phyloP scores from a whole-genome alignment of 2,888 invertebrate species.

The Syrphus vitripennis region DNA sequence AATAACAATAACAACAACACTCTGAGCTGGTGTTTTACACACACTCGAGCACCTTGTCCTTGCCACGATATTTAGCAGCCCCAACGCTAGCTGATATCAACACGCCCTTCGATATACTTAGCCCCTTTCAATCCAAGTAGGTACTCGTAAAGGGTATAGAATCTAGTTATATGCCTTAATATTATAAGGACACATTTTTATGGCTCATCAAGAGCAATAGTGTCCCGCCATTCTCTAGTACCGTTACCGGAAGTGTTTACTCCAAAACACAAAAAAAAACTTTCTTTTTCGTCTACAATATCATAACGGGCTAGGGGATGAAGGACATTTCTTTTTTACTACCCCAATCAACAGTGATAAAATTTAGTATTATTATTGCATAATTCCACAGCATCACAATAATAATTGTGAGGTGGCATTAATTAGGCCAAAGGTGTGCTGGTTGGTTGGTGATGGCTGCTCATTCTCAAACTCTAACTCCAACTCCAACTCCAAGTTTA shows the following conservation, averaged over 20 bases:
- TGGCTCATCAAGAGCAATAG: constrained; percentile 27
- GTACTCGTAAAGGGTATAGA: background rate
- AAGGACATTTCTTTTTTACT: constrained; percentile 39
- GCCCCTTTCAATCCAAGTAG: background rate
- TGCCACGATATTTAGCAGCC: constrained; percentile 20
- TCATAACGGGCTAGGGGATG: background rate
- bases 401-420: constrained; percentile 48
- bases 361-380: constrained; percentile 64
- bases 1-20: constrained; percentile 54
- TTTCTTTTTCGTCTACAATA: background rate
- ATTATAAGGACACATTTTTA: constrained; percentile 10
- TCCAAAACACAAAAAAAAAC: background rate
- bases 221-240: constrained; percentile 50
- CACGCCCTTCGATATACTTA: constrained; percentile 7
- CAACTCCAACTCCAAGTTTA: background rate
- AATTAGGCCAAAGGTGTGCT: constrained; percentile 37
- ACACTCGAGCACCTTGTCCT: constrained; percentile 40
- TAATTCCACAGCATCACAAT: constrained; percentile 56
- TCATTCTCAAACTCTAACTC: background rate
- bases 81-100: background rate
- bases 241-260: constrained; percentile 18
- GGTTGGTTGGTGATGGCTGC: background rate
- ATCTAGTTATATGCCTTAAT: constrained; percentile 26
- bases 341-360: constrained; percentile 50
- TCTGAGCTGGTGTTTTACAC: constrained; percentile 3